A percentile compares a stretch with the other conserved stretches of the same genome.
Evolutionary conservation across 2,797 vertebrate species (phyloP).

Genomic region (Heterohyrax brucei): DNA sequence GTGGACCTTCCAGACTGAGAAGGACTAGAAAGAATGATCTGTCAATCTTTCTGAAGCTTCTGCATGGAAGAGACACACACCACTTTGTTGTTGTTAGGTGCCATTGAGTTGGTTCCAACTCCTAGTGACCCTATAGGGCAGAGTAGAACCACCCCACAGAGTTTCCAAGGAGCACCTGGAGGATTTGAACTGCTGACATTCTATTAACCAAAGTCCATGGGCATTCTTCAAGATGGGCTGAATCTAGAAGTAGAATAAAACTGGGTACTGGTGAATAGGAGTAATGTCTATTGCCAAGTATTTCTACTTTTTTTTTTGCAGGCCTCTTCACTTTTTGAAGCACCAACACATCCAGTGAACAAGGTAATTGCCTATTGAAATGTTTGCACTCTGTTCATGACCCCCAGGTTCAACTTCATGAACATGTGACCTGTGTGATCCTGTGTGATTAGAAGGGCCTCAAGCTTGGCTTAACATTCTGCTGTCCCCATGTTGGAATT

Average conservation of each 20-base stretch:
- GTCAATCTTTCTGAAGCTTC: not conserved
- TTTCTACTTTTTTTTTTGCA: slow-evolving; percentile 12
- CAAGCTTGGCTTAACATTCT: not conserved
- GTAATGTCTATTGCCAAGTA: not conserved
- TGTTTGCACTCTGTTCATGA: not conserved
- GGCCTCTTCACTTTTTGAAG: slow-evolving; percentile 9
- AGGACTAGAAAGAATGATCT: not conserved
- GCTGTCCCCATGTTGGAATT: not conserved
- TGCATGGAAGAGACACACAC: slow-evolving; percentile 11
- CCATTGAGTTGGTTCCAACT: too few relatives aligned
- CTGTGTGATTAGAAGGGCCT: not conserved
- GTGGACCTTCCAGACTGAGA: not conserved
- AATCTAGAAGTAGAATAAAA: not conserved
- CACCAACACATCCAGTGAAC: not conserved
- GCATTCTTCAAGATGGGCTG: slow-evolving; percentile 36
- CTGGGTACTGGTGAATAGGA: not conserved
- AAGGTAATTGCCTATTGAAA: slow-evolving; percentile 12
- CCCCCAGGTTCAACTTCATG: not conserved
- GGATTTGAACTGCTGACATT: not conserved
- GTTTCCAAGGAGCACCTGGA: too few relatives aligned
- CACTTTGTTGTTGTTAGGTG: not conserved
- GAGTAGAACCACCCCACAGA: too few relatives aligned
- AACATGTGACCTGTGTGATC: not conserved
- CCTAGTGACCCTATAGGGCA: too few relatives aligned
- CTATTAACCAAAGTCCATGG: slow-evolving; percentile 14